A percentile compares a stretch with the other conserved stretches of the same genome.
These are phyloP conservation scores for Pogonocherus hispidulus DNA, from an alignment of 2,888 invertebrate genomes.

Conservation along the genomic window DNA sequence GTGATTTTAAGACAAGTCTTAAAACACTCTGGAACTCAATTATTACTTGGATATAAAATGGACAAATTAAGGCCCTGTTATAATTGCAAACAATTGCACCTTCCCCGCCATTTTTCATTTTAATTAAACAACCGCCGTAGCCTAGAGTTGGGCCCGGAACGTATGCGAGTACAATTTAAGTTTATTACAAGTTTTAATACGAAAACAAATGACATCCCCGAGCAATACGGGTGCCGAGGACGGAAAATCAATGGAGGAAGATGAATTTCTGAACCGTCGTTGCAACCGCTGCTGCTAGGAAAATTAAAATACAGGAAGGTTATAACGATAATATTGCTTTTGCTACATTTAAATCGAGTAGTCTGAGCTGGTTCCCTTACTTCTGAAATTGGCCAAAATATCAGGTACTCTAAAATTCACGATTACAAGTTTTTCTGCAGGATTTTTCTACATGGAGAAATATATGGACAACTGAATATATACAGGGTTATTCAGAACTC, in stretches of 20 bases:
- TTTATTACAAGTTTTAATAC: slow-evolving; percentile 52
- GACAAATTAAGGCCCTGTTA: no score
- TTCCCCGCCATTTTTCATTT: not conserved
- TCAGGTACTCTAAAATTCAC: no score
- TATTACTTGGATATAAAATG: no score
- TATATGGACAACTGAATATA: no score
- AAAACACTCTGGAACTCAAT: no score
- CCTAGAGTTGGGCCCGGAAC: not conserved
- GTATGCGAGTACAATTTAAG: slow-evolving; percentile 40
- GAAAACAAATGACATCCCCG: slow-evolving; percentile 54
- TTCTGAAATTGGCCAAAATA: no score
- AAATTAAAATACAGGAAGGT: slow-evolving; percentile 24
- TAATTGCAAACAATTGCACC: not conserved
- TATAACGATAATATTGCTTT: not conserved
- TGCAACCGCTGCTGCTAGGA: slow-evolving; percentile 4
- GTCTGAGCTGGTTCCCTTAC: no score
- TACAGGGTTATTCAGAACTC: no score
- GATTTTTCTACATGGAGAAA: no score
- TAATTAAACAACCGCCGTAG: slow-evolving; percentile 12
- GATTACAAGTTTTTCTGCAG: no score
- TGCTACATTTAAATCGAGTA: no score
- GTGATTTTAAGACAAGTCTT: no score
- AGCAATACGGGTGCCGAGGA: slow-evolving; percentile 50
- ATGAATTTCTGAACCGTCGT: slow-evolving; percentile 40
- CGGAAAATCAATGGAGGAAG: slow-evolving; percentile 52